A percentile compares a stretch with the other conserved stretches of the same genome.
Conservation (phyloP, 2,113 vertebrate genomes). For the Podiceps cristatus region DNA sequence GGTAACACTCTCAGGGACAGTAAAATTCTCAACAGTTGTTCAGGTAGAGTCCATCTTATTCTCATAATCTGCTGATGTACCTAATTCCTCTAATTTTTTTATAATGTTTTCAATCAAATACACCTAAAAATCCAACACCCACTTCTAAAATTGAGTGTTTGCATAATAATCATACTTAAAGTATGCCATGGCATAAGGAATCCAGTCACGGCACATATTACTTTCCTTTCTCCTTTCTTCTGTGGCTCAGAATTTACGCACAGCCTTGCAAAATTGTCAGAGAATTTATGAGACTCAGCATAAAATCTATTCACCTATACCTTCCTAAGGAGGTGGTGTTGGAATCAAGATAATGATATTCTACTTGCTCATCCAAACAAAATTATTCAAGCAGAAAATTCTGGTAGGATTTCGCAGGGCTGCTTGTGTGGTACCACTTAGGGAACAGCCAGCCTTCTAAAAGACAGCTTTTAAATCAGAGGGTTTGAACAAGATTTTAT, state of each 20-base stretch:
- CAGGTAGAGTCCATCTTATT: background rate
- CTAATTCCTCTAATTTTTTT: background rate
- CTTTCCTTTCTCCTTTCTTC: background rate
- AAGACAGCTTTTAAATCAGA: conserved; percentile 39
- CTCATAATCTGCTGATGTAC: background rate
- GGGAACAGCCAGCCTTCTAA: background rate
- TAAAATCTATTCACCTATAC: conserved; percentile 37
- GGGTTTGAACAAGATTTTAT: background rate
- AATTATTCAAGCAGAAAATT: conserved; percentile 49
- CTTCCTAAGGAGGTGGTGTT: conserved; percentile 1
- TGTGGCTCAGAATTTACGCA: conserved; percentile 39
- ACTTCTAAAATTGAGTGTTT: background rate
- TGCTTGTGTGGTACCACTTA: background rate
- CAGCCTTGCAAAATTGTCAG: conserved; percentile 31
- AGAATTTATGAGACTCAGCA: conserved; percentile 49
- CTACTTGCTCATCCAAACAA: background rate
- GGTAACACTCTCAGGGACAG: background rate
- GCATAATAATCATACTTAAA: background rate
- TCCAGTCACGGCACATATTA: background rate
- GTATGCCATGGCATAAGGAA: background rate
- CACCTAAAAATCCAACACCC: background rate
- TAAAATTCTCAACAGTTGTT: background rate
- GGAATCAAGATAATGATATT: conserved; percentile 42
- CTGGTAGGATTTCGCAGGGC: background rate
- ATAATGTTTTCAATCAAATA: background rate